Base-by-base conservation (phyloP, 1,140 invertebrate genomes). In the Leptinotarsa undecemlineata region DNA sequence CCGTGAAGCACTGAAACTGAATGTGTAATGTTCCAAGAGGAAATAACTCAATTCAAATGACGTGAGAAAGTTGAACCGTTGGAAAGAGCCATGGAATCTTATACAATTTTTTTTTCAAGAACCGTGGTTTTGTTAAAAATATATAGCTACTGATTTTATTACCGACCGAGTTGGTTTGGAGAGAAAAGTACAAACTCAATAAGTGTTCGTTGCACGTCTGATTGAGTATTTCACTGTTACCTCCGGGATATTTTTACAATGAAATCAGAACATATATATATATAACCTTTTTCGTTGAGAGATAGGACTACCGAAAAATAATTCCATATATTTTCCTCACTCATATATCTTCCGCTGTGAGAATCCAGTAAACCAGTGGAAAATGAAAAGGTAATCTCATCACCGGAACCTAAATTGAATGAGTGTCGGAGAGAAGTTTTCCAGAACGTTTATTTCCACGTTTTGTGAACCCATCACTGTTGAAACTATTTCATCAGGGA, bases 181-280 rank as follows among this genome's bases (percentile, higher is more conserved):
- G 66, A 71, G 60, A 71, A 51, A 71, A 71, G 19, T 62, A 71
- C 69, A 61, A 71, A 71, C 57, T 71, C 69, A 19, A 71, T 71
- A 71, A 71, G 57, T 61, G 69, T 71, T 71, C 60, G 57, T 33
- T 71, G 69, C 69, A 71, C 69, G 69, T 71, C 42, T 71, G 48
- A 71, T 71, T 71, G 69, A 51, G 69, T 71, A 71, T 71, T 71
- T 71, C 60, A 60, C 21, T 33, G 63, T 72, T 63, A 67, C 63
- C 61, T 64, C 71, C 71, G 71, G 71, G 71, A 48, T 47, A 48
- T 64, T 64, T 64, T 72, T 64, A 72, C 71, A 72, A 67, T 64
- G 71, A 14, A 71, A 71, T 71, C 69, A 71, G n/a, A 17, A 1
- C 13, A 15, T 15, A 61, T 51, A 51, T 71, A 61, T 51, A 51